A percentile compares a stretch with the other conserved stretches of the same genome.
Evolutionary conservation across 2,113 vertebrate genomes (phyloP).

Genomic region (Garra rufa): DNA sequence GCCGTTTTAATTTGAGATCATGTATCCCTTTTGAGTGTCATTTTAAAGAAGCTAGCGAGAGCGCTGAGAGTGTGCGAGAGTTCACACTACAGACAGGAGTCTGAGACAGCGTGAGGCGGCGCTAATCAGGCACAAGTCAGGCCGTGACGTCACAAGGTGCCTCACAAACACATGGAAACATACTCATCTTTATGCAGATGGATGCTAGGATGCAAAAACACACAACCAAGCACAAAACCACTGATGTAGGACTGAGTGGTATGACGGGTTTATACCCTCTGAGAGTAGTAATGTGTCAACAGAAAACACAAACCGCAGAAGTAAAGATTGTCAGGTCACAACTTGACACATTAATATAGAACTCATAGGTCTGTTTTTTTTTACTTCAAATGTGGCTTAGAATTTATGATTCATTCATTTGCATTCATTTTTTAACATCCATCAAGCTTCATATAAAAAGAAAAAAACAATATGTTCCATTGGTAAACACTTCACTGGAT

Average conservation of each 20-base stretch:
- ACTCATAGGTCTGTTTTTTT: not conserved
- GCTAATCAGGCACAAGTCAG: conserved; percentile 1
- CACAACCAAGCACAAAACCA: not conserved
- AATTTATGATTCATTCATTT: not conserved
- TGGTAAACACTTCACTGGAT: not conserved
- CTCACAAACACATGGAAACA: not conserved
- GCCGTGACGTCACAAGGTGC: not conserved
- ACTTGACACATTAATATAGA: not conserved
- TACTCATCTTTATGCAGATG: not conserved
- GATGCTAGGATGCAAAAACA: not conserved
- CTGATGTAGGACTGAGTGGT: not conserved
- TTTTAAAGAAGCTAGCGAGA: conserved; percentile 37
- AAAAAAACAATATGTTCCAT: not conserved
- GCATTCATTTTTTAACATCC: not conserved
- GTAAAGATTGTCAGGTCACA: not conserved
- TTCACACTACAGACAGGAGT: conserved; percentile 20
- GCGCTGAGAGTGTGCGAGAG: not conserved
- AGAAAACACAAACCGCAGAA: not conserved
- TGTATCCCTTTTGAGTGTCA: conserved; percentile 51
- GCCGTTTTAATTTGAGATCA: conserved; percentile 53
- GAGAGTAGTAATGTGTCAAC: not conserved
- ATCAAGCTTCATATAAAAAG: not conserved
- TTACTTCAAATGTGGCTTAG: not conserved
- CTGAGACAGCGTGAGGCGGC: not conserved
- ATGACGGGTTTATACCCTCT: not conserved